Evolutionary conservation across 2,797 vertebrate species (phyloP).

Genomic region (Echeneis naucrates): DNA sequence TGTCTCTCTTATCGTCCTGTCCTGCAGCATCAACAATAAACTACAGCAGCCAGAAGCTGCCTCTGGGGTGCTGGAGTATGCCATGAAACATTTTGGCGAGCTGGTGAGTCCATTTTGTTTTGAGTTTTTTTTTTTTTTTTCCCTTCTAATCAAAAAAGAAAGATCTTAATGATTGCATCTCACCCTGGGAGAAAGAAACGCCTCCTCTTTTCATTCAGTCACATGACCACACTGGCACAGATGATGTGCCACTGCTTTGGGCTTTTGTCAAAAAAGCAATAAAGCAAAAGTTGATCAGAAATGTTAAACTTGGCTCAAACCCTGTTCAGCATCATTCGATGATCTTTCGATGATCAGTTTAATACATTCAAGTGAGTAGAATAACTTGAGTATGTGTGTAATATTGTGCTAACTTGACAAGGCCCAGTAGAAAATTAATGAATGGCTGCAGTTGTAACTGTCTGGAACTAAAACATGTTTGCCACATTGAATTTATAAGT

Average conservation of each 20-base stretch:
- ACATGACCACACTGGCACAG: not conserved
- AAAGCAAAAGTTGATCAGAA: not conserved
- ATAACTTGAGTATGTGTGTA: not conserved
- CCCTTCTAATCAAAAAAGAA: not conserved
- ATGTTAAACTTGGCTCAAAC: not conserved
- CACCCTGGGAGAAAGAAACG: not conserved
- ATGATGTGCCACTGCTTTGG: not conserved
- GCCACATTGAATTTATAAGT: not conserved
- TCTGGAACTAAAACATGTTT: not conserved
- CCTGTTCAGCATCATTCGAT: no score
- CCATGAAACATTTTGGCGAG: constrained; percentile 99
- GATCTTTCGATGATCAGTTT: not conserved
- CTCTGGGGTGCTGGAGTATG: constrained; percentile 96
- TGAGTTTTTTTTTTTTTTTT: not conserved
- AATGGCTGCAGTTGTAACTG: not conserved
- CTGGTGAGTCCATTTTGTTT: constrained; percentile 87
- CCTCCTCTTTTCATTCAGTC: no score
- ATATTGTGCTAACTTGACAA: not conserved
- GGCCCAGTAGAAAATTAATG: not conserved
- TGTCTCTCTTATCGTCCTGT: constrained; percentile 47
- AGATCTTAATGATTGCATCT: not conserved
- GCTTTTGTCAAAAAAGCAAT: not conserved
- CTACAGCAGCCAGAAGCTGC: constrained; percentile 98
- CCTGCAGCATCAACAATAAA: constrained; percentile 98
- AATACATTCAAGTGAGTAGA: not conserved